Conservation (phyloP, 2,113 vertebrate species). For the Pterocles burchelli region DNA sequence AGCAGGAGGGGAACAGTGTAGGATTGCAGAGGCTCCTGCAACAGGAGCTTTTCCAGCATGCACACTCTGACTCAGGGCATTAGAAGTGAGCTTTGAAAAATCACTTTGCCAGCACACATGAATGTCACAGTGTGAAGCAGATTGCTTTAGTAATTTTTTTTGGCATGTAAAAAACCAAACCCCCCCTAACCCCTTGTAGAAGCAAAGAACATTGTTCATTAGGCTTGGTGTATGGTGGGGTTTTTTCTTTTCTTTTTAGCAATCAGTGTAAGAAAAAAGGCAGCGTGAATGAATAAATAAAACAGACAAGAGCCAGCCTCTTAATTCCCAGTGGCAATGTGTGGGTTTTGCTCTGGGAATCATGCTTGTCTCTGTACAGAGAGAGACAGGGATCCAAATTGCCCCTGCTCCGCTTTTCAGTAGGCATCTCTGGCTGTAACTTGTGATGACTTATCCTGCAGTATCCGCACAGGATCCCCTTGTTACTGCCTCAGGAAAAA, state of each 20-base stretch:
- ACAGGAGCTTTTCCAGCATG: not conserved
- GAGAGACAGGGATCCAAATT: not conserved
- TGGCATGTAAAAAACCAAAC: not conserved
- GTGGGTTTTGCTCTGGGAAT: not conserved
- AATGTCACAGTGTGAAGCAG: not conserved
- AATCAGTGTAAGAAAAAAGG: not conserved
- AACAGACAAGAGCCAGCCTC: not conserved
- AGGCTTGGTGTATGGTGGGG: not conserved
- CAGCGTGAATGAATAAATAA: not conserved
- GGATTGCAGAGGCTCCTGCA: not conserved
- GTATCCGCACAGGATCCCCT: not conserved
- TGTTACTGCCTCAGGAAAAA: not conserved
- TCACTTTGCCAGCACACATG: not conserved
- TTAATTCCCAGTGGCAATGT: not conserved
- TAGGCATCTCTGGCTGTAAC: not conserved
- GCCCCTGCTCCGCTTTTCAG: not conserved
- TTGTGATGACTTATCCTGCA: not conserved
- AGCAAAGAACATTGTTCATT: not conserved
- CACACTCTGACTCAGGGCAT: fast-evolving
- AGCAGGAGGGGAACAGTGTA: fast-evolving
- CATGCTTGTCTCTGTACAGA: not conserved
- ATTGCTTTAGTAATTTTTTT: not conserved
- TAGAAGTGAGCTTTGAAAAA: not conserved
- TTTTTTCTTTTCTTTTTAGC: not conserved
- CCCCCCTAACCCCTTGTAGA: not conserved